A percentile compares a stretch with the other conserved stretches of the same genome.
phyloP scores from a whole-genome alignment of 2,888 invertebrate species.

The Ferdinandea cuprea region DNA sequence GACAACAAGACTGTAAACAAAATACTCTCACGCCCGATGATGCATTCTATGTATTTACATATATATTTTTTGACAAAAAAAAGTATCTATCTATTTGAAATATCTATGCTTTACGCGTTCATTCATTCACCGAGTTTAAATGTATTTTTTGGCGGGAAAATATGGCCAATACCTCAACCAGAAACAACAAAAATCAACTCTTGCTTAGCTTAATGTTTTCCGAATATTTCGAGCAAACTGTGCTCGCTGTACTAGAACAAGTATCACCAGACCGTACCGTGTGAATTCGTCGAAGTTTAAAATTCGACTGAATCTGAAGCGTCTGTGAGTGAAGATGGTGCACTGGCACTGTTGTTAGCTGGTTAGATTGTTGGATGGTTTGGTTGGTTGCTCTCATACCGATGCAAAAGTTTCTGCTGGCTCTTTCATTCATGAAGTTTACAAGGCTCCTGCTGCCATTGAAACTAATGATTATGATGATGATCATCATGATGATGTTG shows the following conservation, averaged over 20 bases:
- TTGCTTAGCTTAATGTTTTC: slow-evolving; percentile 3
- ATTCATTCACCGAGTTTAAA: slow-evolving; percentile 42
- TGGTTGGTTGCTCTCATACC: slow-evolving; percentile 49
- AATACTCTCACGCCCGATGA: slow-evolving; percentile 24
- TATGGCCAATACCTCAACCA: slow-evolving; percentile 14
- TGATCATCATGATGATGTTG: slow-evolving; percentile 23
- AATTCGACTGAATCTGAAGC: slow-evolving; percentile 61
- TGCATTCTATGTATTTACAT: not conserved
- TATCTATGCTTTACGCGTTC: slow-evolving; percentile 22
- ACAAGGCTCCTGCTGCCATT: slow-evolving; percentile 41
- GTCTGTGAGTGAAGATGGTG: slow-evolving; percentile 45
- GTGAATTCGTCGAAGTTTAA: slow-evolving; percentile 66
- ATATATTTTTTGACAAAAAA: not conserved
- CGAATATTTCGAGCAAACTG: slow-evolving; percentile 8
- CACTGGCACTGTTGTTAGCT: slow-evolving; percentile 45
- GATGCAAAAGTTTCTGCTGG: slow-evolving; percentile 34
- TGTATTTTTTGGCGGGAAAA: slow-evolving; percentile 64
- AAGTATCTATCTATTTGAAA: slow-evolving; percentile 36
- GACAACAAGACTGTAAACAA: slow-evolving; percentile 33
- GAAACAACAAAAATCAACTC: slow-evolving; percentile 17
- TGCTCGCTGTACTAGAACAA: not conserved
- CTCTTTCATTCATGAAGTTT: slow-evolving; percentile 68
- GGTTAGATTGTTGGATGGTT: slow-evolving; percentile 22
- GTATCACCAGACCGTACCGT: slow-evolving; percentile 57
- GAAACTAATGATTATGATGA: slow-evolving; percentile 2